phyloP scores from a whole-genome alignment of 2,797 vertebrate genomes.

The Scolopax rusticola region DNA sequence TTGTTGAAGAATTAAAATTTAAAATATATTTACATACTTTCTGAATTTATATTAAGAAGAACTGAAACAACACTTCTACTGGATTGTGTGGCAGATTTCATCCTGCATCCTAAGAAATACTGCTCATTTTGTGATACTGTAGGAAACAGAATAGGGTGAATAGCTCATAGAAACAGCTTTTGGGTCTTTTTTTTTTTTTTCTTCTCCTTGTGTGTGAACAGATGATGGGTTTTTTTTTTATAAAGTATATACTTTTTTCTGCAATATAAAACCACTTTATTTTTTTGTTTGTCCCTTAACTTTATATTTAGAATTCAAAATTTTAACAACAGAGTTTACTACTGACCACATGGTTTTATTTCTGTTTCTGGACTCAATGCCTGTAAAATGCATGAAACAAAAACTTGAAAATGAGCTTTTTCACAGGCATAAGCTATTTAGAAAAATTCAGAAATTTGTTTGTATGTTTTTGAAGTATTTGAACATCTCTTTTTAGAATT shows the following conservation, averaged over 20 bases:
- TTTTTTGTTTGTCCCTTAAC: background rate
- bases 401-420: background rate
- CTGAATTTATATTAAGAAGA: conserved; percentile 48
- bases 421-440: background rate
- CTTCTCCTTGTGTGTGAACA: background rate
- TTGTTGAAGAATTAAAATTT: conserved; percentile 61
- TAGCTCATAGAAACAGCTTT: conserved; percentile 23
- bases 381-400: background rate
- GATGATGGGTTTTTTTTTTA: background rate
- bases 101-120: background rate
- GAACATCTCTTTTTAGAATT: background rate
- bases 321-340: background rate
- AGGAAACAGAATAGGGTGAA: background rate
- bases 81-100: conserved; percentile 4
- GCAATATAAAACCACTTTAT: background rate
- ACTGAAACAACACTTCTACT: conserved; percentile 23
- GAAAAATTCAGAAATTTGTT: background rate
- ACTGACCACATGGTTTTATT: background rate
- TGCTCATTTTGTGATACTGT: background rate
- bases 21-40: conserved; percentile 58
- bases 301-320: background rate
- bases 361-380: background rate
- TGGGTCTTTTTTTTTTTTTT: background rate
- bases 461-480: background rate
- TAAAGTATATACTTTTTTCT: background rate